Base-by-base conservation (phyloP, 2,888 invertebrate genomes). In the Drosophila kokeensis region DNA sequence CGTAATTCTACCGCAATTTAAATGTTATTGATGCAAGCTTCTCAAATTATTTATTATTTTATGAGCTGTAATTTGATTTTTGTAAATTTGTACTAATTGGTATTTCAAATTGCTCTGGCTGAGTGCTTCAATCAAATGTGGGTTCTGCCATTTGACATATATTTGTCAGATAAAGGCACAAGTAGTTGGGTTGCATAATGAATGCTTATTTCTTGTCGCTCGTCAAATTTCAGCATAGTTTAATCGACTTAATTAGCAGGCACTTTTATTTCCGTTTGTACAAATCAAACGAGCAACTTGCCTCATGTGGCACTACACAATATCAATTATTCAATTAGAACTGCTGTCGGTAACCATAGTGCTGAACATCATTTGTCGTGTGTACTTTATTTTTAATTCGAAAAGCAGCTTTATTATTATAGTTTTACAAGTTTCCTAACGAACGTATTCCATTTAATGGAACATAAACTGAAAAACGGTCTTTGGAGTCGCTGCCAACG, bases 291-390 rank as follows among this genome's bases (percentile, higher is more conserved):
- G 50, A 50, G 11, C 38, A 38, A 57, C 32, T 77, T 65, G 73
- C 73, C 61, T 49, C 73, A 77, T 78, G 78, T 68, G 73, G 55
- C 74, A 62, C 36, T 50, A 57, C 54, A 55, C 21, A 40, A 60
- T 76, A 52, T 59, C 73, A 76, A 73, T 79, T 80, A 79, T 76
- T 55, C 76, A 79, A 79, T 79, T 76, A 73, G 62, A 59, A n/a
- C 18, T n/a, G 27, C 27, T 11, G 49, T 5, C 13, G 42, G 49
- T 48, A 53, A 48, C 63, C 58, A 79, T 67, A 62, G 55, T 38
- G 71, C 70, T 78, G 70, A 79, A 70, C 58, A 75, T 57, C 32
- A 69, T 69, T 75, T 55, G 50, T 21, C 58, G 21, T 67, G 76
- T 70, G 70, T 57, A 60, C 63, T 64, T 71, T 55, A 71, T 67